Conservation (phyloP, 1,140 invertebrate species). For the Notospermus geniculatus region DNA sequence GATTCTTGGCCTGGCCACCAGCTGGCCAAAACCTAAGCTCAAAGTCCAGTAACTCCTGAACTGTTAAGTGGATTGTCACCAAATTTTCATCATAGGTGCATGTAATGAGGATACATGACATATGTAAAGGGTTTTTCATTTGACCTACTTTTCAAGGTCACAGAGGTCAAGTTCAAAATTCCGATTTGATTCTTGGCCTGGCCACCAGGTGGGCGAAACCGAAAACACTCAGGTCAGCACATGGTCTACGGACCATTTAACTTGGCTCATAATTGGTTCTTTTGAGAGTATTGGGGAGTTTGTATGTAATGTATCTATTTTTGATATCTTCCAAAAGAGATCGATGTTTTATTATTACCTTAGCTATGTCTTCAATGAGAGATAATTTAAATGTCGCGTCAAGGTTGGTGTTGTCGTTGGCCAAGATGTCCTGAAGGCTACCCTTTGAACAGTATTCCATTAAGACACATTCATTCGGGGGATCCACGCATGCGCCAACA, state of each 20-base stretch:
- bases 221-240: neutral
- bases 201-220: no score
- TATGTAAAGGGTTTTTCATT: no score
- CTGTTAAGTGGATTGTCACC: no score
- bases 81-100: no score
- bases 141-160: no score
- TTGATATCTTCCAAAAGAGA: neutral
- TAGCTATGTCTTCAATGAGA: slow-evolving; percentile 86
- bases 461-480: slow-evolving; percentile 65
- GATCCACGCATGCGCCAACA: slow-evolving; percentile 61
- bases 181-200: no score
- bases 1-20: no score
- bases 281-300: neutral
- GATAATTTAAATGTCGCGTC: slow-evolving; percentile 90
- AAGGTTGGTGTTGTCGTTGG: slow-evolving; percentile 83
- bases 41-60: no score
- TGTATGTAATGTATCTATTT: neutral
- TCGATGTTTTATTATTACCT: slow-evolving; percentile 51
- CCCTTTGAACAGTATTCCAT: slow-evolving; percentile 92
- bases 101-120: no score
- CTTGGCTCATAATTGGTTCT: no score
- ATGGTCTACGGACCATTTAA: neutral
- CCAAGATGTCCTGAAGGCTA: slow-evolving; percentile 80
- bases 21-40: no score
- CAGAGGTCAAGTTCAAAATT: no score